Evolutionary conservation across 2,888 invertebrate genomes (phyloP), one percentile per base, ranked within the genome.

Genomic region (Chrysomela aeneicollis): DNA sequence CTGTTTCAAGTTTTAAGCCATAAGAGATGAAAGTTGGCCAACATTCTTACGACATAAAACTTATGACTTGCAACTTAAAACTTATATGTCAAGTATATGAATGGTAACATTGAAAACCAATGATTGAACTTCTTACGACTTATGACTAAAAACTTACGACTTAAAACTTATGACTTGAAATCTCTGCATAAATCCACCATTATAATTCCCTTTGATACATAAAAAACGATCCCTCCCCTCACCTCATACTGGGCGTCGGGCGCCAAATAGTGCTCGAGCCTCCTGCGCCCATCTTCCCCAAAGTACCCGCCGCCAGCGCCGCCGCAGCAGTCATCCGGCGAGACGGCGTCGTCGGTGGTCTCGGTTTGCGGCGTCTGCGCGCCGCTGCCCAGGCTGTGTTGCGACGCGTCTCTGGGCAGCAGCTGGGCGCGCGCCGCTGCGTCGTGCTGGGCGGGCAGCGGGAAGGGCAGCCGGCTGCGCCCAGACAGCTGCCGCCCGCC

Each of bases 241-340:
- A 62, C 67, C 74, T 89, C 89, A 74, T 89, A 89, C 72, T 89
- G 88, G 0, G 89, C 87, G 71, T 89, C 88, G 0, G 87, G 87
- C 0, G 88, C 87, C 42, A 88, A 76, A 70, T 73, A 73, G 76
- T 74, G 51, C 69, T 67, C 67, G 59, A 70, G 37, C 54, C 73
- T 74, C 12, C 73, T 63, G n/a, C 61, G 63, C 17, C 70, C 55
- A 35, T 77, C 78, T 26, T 82, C 80, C 17, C 77, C 76, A 60
- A 79, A 79, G 66, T 80, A 82, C 59, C 73, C 73, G 68, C 81
- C 81, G 63, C 79, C 78, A n/a, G 73, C 73, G 68, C 81, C 81
- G 59, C 73, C 73, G 68, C 81, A 81, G 63, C 79, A 79, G 22
- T 81, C 81, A 17, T 79, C 77, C 1, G 81, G 82, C 1, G 82